Evolutionary conservation across 2,888 invertebrate species (phyloP), one percentile per base, ranked within the genome.

Genomic region (Tinea pellionella): DNA sequence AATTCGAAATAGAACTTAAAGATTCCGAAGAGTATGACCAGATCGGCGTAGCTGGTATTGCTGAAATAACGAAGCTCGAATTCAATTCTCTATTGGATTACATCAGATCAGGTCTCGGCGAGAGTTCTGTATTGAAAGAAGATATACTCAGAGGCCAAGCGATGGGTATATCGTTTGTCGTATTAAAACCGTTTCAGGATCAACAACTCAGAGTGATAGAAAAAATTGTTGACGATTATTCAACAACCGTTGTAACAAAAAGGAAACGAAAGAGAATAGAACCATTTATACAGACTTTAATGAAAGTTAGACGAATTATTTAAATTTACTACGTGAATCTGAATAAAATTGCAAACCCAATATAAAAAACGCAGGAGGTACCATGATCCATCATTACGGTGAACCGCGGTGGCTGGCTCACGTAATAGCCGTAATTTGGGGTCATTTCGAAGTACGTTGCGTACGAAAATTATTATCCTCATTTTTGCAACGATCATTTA

Each of bases 11-110:
- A 1, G 84, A 85, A 64, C 67, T 78, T 6, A 76, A 70, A 62
- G 80, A 85, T 8, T 80, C 80, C 0, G 85, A 84, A 63, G 86
- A 86, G 61, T 67, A 78, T 61, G 84, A 86, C 62, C 85, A 86
- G 69, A 69, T 86, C 9, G 84, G 83, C 2, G 71, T 86, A 11
- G 47, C 47, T n/a, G 47, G 47, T 15, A 47, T 47, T 16, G 47
- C 47, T 4, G 16, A 47, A 32, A 15, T 57, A n/a, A 57, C 57
- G 3, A 29, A 73, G 62, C 32, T 65, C 1, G 80, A 82, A 58
- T 69, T 83, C 32, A 78, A 78, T 9, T 69, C 71, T n/a, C 67
- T 57, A 32, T 16, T 32, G 11, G 57, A 57, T 19, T 57, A 15
- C 13, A n/a, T 57, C 7, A 30, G 32, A 32, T 57, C 12, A 13